Evolutionary conservation across 2,797 vertebrate genomes (phyloP).

Genomic region (Gouania willdenowi): DNA sequence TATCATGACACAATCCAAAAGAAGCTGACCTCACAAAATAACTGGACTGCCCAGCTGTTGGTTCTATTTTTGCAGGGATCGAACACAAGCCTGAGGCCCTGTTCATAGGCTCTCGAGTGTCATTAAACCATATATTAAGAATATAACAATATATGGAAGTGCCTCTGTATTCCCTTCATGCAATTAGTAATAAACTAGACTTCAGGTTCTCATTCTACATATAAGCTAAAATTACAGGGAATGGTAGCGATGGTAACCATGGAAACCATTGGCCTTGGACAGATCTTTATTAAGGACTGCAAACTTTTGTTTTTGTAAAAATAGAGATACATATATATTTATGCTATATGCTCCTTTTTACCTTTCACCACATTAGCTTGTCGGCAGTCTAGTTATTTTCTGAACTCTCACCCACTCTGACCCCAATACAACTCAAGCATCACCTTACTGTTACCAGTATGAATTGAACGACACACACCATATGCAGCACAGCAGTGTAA

Average conservation of each 20-base stretch:
- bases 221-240: conserved; percentile 67
- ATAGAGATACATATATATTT: conserved; percentile 74
- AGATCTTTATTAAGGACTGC: conserved; percentile 68
- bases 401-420: conserved; percentile 50
- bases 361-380: conserved; percentile 67
- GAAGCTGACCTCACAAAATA: conserved; percentile 76
- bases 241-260: conserved; percentile 48
- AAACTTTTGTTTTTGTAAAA: conserved; percentile 66
- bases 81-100: conserved; percentile 50
- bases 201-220: conserved; percentile 73
- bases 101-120: conserved; percentile 51
- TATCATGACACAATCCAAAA: conserved; percentile 54
- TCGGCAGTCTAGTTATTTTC: conserved; percentile 83
- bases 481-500: conserved; percentile 61
- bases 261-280: conserved; percentile 65
- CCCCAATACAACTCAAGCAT: conserved; percentile 38
- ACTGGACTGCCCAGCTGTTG: conserved; percentile 80
- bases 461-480: conserved; percentile 55
- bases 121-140: conserved; percentile 64
- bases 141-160: conserved; percentile 74
- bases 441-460: conserved; percentile 57
- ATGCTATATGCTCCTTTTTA: conserved; percentile 73
- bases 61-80: conserved; percentile 74
- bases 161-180: conserved; percentile 78
- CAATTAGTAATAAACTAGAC: conserved; percentile 70